phyloP scores from a whole-genome alignment of 2,888 invertebrate genomes.

The Ochlodes sylvanus region DNA sequence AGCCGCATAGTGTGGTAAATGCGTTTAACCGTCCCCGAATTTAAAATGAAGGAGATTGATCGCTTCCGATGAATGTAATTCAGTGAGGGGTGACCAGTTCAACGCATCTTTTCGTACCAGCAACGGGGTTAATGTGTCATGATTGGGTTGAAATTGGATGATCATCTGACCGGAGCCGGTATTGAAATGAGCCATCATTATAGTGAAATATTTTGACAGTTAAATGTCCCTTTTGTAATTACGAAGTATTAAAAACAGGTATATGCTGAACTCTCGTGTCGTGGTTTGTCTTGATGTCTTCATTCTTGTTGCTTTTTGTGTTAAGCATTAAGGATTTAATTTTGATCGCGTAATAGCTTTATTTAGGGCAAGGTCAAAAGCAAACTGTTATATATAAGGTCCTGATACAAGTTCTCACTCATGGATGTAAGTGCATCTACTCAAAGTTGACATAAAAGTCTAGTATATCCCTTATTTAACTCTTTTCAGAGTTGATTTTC shows the following conservation, averaged over 20 bases:
- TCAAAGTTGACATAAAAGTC: too few species aligned
- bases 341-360: too few species aligned
- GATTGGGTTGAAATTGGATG: conserved; percentile 30
- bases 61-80: conserved; percentile 34
- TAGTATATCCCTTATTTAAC: too few species aligned
- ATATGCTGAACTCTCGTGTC: too few species aligned
- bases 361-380: too few species aligned
- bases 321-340: too few species aligned
- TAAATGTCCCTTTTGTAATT: neutral
- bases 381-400: too few species aligned
- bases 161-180: conserved; percentile 6
- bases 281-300: too few species aligned
- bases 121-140: conserved; percentile 34
- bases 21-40: conserved; percentile 18
- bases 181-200: conserved; percentile 11
- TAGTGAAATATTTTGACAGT: conserved; percentile 1
- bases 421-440: too few species aligned
- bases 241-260: neutral
- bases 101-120: conserved; percentile 8
- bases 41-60: conserved; percentile 32
- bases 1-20: conserved; percentile 8
- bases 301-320: too few species aligned
- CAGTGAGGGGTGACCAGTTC: conserved; percentile 17
- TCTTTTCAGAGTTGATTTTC: too few species aligned
- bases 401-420: too few species aligned